Evolutionary conservation across 2,113 vertebrate species (phyloP), one percentile per base, ranked within the genome.

Genomic region (Ictidomys tridecemlineatus): DNA sequence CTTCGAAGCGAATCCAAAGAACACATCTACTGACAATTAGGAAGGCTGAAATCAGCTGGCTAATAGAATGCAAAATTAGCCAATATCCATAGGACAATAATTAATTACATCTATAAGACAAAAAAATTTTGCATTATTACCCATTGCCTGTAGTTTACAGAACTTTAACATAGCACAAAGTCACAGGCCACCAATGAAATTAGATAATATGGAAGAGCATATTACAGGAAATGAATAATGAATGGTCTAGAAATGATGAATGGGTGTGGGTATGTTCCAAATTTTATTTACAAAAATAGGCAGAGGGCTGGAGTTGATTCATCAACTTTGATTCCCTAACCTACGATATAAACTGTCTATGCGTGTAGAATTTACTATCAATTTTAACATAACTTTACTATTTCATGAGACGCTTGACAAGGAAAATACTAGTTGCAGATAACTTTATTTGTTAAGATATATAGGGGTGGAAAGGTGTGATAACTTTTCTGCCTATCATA

Each of bases 1-100:
- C 37, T 79, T 93, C 73, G 67, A 95, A 79, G 63, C 61, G 30
- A 85, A 76, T 82, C 72, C n/a, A 48, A 48, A 86, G 37, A 82
- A 78, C 1, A 37, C 28, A n/a, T 10, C 4, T 24, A 12, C 14
- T 78, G 37, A 6, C 37, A 48, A 61, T 67, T 91, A 85, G 67
- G 67, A 56, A 80, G 61, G 51, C 11, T 72, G 42, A 87, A 74
- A 76, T 84, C 76, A 74, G 56, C 32, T 56, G 61, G 58, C 24
- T 85, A 85, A 80, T 63, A 28, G 56, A 63, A 78, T 82, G 53
- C 65, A 79, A 92, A 87, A 56, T 63, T 79, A 94, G 8, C 48
- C n/a, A 74, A 4, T 84, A 74, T 74, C 39, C 42, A 63, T 10
- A 10, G 30, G 51, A n/a, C 30, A 39, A 42, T 87, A 67, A 91